Percentiles rank a stretch among this genome's conserved stretches.
Conservation (phyloP, 2,888 invertebrate species). For the Habrosyne pyritoides region DNA sequence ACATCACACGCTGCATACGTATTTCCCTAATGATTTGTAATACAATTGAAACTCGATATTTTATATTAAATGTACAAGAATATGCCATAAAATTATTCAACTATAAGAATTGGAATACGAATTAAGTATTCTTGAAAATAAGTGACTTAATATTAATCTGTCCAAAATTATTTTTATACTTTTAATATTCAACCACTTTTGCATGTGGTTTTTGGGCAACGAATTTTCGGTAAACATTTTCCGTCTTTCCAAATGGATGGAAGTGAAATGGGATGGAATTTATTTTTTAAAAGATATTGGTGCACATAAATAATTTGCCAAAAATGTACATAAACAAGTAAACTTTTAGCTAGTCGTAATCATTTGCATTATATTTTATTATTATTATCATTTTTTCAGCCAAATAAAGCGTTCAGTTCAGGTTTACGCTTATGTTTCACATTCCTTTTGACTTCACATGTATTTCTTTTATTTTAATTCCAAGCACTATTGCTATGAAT, state of each 20-base stretch:
- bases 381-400: constrained; percentile 15
- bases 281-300: constrained; percentile 21
- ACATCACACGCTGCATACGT: constrained; percentile 52
- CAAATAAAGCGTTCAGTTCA: constrained; percentile 19
- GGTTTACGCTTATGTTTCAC: constrained; percentile 23
- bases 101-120: constrained; percentile 19
- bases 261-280: not conserved
- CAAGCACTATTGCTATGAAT: constrained; percentile 1
- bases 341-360: constrained; percentile 58
- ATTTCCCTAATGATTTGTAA: constrained; percentile 32
- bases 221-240: not conserved
- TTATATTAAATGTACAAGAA: constrained; percentile 42
- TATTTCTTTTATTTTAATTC: not conserved
- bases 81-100: constrained; percentile 56
- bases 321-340: constrained; percentile 66
- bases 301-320: constrained; percentile 53
- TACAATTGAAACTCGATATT: constrained; percentile 29
- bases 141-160: constrained; percentile 61
- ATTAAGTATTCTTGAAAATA: constrained; percentile 19
- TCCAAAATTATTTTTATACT: constrained; percentile 38
- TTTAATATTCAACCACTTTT: not conserved
- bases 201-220: not conserved
- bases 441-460: constrained; percentile 34
- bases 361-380: constrained; percentile 27
- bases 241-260: not conserved